Base-by-base conservation (phyloP, 2,113 vertebrate species). In the Callionymus lyra region DNA sequence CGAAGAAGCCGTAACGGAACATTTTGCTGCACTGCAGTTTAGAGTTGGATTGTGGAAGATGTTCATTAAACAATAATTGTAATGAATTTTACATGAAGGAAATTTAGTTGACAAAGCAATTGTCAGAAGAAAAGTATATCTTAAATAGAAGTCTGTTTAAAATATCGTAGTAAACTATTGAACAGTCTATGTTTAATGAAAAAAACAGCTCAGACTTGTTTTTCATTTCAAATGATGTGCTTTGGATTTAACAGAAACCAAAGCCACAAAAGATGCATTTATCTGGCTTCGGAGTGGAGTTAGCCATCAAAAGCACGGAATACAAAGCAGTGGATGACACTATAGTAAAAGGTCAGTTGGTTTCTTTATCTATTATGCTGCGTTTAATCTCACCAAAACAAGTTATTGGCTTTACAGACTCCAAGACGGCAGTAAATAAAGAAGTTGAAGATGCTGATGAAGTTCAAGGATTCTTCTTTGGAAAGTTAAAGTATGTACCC, bases 301-400 rank as follows among this genome's bases (percentile, higher is more conserved):
- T 99, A 74, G 94, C 92, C 4, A 91, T 98, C 72, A 99, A 99
- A 82, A 96, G 81, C 70, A 98, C 93, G 12, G 95, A 99, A 72
- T 99, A 99, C 76, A 94, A 93, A 87, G 91, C 88, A 6, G 63
- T 98, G 63, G 94, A 97, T 83, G 94, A 99, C 72, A 83, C 77
- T 1, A 80, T 89, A 66, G 73, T 89, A 50, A 91, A 90, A 91
- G 89, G 94, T 98, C 78, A 53, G 65, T 58, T 34, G 27, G 21
- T 45, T 4, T 16, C 47, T 16, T 51, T 44, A 6, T 59, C 19
- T 38, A 31, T 27, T 27, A 34, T 14, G 16, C 32, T 12, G 32
- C 45, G 34, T 15, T 46, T 12, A 14, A 47, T 16, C 10, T 37
- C 37, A 62, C 31, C 50, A 16, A 42, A 47, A 53, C 17, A 31